Evolutionary conservation across 1,140 invertebrate genomes (phyloP), one percentile per base, ranked within the genome.

Genomic region (Drosophila lini): DNA sequence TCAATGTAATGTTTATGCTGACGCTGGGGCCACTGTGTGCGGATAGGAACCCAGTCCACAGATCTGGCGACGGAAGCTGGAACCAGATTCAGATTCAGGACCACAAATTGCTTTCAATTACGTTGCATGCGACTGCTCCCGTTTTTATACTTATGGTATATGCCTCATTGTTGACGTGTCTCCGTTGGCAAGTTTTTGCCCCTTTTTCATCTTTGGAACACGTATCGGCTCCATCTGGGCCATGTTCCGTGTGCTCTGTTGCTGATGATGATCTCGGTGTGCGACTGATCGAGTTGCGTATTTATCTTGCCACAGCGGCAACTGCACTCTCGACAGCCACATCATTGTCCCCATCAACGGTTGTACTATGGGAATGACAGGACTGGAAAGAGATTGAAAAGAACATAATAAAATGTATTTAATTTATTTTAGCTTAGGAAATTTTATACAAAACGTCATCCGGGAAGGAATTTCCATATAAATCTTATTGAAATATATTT

Each of bases 21-120:
- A 86, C 83, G 79, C 82, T 62, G 71, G 15, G 56, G 42, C 58
- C 61, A 45, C 44, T 45, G 25, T 25, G 45, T 15, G 45, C 9
- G 13, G 15, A 10, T 8, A n/a, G 45, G 36, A 19, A 36, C 50
- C 50, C 50, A 9, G 31, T 11, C 50, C 45, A 52, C n/a, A 65
- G 65, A 69, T 36, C 36, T 63, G 45, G 44, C 16, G 63, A 47
- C 62, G 28, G 40, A 28, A 61, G 58, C 57, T 32, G 56, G 59
- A 65, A 61, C 59, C 64, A 67, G 80, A 56, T 52, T 19, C 59
- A 42, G 62, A 58, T 48, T 76, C 82, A 79, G 84, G 65, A 69
- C 84, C 84, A 82, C 84, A 88, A 88, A 88, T 88, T 88, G 84
- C 84, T 88, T 88, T 88, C 84, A 88, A 88, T 88, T 89, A 88